Evolutionary conservation across 2,888 invertebrate species (phyloP), one percentile per base, ranked within the genome.

Genomic region (Diarsia dahlii): DNA sequence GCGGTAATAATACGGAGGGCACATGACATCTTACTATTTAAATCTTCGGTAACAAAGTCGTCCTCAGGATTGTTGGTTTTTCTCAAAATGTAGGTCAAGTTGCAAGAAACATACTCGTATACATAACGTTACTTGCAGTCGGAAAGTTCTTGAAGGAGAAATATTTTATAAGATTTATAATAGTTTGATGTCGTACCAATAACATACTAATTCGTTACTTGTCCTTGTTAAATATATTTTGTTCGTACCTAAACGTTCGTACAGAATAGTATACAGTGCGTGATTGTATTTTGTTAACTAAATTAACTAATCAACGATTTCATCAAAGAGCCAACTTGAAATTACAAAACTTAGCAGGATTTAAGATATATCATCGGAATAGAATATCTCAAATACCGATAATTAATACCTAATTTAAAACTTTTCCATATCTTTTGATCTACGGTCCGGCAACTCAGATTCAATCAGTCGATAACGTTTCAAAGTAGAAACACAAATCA

Each of bases 401-500:
- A 28, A 77, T 65, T 73, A 72, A 74, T 50, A 46, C 13, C 28
- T 56, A 66, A 74, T 66, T 54, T 5, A 76, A 54, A 81, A 79
- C 28, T 76, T 75, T 34, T 34, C 8, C 3, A 48, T 50, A 80
- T 69, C 76, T 60, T 34, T 65, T 23, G 52, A 81, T 80, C 76
- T 69, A 23, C 39, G 10, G 68, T 45, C 58, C 58, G 18, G 20
- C n/a, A 34, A 56, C 39, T 65, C 15, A 3, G n/a, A 18, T 64
- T 20, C n/a, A 75, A 48, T 3, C 15, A 13, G 69, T 81, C 58
- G 34, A 81, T 54, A 58, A 28, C 20, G n/a, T 76, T 54, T 46
- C 65, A 0, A 74, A 75, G 48, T 79, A 58, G 34, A 48, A 74
- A 54, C 72, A 62, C 52, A 81, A 81, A 82, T 82, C 50, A 78